Base-by-base conservation (phyloP, 2,888 invertebrate genomes). In the Acronicta leporina region DNA sequence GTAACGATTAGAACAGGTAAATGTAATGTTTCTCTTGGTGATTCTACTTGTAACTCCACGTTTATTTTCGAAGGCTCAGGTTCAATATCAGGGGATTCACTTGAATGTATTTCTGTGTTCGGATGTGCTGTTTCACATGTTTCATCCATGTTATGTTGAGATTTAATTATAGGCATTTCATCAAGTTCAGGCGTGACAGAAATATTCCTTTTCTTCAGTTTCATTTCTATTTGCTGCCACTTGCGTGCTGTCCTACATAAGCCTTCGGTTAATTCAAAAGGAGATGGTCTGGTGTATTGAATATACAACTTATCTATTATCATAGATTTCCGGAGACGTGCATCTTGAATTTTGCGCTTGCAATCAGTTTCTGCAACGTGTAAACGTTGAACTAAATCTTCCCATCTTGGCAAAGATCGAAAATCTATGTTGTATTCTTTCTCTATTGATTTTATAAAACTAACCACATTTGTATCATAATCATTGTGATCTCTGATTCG, bases 221-320 rank as follows among this genome's bases (percentile, higher is more conserved):
- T 56, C 2, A 49, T 44, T 75, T 82, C 64, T 20, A 86, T 63
- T 48, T 68, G 54, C 61, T 79, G 49, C 92, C 92, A 92, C 68
- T 77, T 80, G n/a, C 74, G 75, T 38, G 83, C 75, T 45, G 92
- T 92, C 73, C 92, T 87, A 49, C 79, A 80, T 40, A 91, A 74
- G 44, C 80, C 77, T 9, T 85, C 80, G 5, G 87, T 89, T 58
- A 92, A 73, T 53, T 87, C 82, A 77, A 92, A 92, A 0, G 94
- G 92, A 1, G 92, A 87, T 40, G 68, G 73, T 73, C 89, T 87
- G 11, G 75, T 83, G 14, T 70, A 77, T 71, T 94, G 80, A 45
- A 70, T 72, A 43, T 82, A 87, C 40, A 94, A 68, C 63, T 90
- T 92, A 5, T 89, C 63, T 62, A 93, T 85, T 53, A 94, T 93